Percentiles rank a stretch among this genome's conserved stretches.
Conservation (phyloP, 92 coral and sea anemone genomes). For the Epizoanthus stellaris region DNA sequence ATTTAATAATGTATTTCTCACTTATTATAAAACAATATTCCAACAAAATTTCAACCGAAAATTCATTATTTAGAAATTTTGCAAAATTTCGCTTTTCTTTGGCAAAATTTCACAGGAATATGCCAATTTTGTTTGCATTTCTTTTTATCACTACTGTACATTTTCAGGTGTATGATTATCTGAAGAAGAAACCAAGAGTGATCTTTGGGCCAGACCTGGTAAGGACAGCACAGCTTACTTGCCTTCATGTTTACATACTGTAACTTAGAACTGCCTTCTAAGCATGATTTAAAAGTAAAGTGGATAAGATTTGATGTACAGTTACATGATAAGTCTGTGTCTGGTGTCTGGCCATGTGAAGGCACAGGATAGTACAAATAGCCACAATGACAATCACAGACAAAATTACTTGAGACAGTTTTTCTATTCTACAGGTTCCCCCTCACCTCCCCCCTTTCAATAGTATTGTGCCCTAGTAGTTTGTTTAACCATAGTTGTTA, state of each 20-base stretch:
- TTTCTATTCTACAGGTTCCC: too few relatives aligned
- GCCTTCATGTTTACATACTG: too few relatives aligned
- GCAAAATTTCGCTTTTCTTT: neutral
- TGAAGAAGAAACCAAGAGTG: conserved; percentile 86
- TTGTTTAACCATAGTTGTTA: too few relatives aligned
- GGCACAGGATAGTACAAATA: too few relatives aligned
- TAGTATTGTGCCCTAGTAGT: neutral
- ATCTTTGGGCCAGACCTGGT: conserved; percentile 98
- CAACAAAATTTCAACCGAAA: neutral
- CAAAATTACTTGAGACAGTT: too few relatives aligned
- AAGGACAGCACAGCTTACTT: conserved; percentile 22
- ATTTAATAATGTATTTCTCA: neutral
- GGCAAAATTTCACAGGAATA: neutral
- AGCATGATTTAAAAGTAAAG: too few relatives aligned
- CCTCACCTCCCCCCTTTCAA: neutral
- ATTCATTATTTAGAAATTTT: neutral
- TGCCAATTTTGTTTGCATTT: neutral
- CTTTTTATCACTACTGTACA: neutral
- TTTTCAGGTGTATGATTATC: conserved; percentile 85
- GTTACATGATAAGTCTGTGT: too few relatives aligned
- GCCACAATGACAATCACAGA: too few relatives aligned
- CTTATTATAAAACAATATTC: neutral
- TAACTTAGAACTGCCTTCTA: too few relatives aligned
- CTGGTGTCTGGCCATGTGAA: too few relatives aligned
- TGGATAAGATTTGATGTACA: too few relatives aligned